These are phyloP conservation scores for Notothenia coriiceps DNA, from an alignment of 2,113 vertebrate genomes.

Conservation along the genomic window DNA sequence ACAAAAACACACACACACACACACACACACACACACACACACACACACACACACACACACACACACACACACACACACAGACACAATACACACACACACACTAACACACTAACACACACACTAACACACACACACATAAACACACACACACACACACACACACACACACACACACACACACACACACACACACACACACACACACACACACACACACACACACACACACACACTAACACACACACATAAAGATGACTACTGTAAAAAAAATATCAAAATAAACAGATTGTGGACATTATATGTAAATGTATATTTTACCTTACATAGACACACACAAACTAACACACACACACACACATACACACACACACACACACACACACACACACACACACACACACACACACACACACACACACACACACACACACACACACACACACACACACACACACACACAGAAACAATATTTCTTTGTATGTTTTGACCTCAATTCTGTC, in stretches of 20 bases:
- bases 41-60: background rate
- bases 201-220: too few species aligned
- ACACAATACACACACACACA: background rate
- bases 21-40: too few species aligned
- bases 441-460: background rate
- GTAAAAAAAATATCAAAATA: too few species aligned
- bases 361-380: conserved; percentile 3
- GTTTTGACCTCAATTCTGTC: background rate
- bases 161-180: background rate
- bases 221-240: too few species aligned
- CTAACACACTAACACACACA: background rate
- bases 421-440: conserved; percentile 10
- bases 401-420: conserved; percentile 1
- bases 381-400: background rate
- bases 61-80: background rate
- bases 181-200: background rate
- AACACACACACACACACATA: conserved; percentile 6
- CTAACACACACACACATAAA: background rate
- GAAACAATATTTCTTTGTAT: background rate
- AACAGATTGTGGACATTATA: too few species aligned
- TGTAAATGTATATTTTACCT: too few species aligned
- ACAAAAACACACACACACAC: too few species aligned
- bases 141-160: too few species aligned
- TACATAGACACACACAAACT: background rate
- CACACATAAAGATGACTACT: too few species aligned